phyloP scores from a whole-genome alignment of 1,140 invertebrate species.

The Nylanderia fulva region DNA sequence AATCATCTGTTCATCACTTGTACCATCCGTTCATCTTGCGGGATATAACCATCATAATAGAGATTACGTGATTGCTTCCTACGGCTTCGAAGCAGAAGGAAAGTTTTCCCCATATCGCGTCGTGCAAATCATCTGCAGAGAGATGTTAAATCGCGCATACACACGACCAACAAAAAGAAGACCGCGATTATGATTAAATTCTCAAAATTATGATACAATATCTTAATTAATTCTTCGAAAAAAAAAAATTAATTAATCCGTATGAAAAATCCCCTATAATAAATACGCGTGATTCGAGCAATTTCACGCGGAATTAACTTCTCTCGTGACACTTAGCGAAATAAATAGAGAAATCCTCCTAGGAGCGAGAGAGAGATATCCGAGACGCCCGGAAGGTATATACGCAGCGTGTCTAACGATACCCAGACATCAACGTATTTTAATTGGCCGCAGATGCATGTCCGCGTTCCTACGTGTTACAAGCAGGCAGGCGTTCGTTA shows the following conservation, averaged over 20 bases:
- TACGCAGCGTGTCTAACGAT: conserved; percentile 6
- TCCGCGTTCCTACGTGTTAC: conserved; percentile 29
- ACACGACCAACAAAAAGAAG: neutral
- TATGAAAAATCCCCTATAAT: neutral
- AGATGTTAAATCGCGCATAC: neutral
- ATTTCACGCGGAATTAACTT: neutral
- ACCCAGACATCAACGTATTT: neutral
- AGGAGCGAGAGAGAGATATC: neutral
- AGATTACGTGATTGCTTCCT: neutral
- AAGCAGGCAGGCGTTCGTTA: conserved; percentile 2
- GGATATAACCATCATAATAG: conserved; percentile 7
- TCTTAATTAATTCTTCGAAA: neutral
- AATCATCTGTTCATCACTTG: neutral
- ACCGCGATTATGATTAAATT: neutral
- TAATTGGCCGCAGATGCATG: neutral
- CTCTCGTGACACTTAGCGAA: conserved; percentile 4
- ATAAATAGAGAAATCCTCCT: neutral
- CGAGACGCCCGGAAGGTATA: conserved; percentile 21
- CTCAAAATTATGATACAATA: neutral
- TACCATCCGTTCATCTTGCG: neutral
- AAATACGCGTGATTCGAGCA: neutral
- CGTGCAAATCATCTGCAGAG: neutral
- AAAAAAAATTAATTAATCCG: neutral
- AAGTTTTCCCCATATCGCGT: neutral
- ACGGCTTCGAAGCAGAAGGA: neutral